Evolutionary conservation across 1,140 invertebrate genomes (phyloP).

Genomic region (Adelges cooleyi): DNA sequence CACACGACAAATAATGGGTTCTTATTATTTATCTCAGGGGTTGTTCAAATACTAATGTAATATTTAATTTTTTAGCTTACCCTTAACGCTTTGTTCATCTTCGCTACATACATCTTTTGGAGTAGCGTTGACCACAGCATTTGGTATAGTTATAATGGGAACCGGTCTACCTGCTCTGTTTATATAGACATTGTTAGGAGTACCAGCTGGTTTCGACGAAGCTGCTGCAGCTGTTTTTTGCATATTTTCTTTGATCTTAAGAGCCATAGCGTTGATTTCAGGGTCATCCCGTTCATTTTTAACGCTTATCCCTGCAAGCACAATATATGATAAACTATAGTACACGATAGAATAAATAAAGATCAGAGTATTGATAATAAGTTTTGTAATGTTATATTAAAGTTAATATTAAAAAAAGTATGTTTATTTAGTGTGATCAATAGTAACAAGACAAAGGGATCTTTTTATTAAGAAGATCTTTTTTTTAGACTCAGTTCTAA

Average conservation of each 20-base stretch:
- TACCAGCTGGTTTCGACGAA: conserved; percentile 34
- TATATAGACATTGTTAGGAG: conserved; percentile 3
- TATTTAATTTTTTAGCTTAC: not conserved
- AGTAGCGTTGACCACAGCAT: not conserved
- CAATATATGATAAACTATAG: no score
- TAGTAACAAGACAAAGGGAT: no score
- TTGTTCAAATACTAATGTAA: no score
- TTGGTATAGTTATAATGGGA: not conserved
- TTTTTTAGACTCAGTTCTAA: no score
- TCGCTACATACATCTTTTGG: not conserved
- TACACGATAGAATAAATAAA: no score
- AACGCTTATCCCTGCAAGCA: conserved; percentile 46
- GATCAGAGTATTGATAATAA: no score
- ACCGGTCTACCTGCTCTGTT: not conserved
- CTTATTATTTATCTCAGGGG: no score
- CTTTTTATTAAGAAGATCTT: no score
- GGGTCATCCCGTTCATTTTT: conserved; percentile 53
- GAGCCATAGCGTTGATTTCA: conserved; percentile 70
- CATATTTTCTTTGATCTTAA: conserved; percentile 74
- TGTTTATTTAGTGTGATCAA: no score
- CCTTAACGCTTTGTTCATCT: not conserved
- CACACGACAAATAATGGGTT: conserved; percentile 34
- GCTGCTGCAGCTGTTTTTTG: conserved; percentile 54
- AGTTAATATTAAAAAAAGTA: no score
- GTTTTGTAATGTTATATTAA: no score